Evolutionary conservation across 37 sponge, comb jelly and placozoan genomes (phyloP).

Genomic region (Crambe crambe): DNA sequence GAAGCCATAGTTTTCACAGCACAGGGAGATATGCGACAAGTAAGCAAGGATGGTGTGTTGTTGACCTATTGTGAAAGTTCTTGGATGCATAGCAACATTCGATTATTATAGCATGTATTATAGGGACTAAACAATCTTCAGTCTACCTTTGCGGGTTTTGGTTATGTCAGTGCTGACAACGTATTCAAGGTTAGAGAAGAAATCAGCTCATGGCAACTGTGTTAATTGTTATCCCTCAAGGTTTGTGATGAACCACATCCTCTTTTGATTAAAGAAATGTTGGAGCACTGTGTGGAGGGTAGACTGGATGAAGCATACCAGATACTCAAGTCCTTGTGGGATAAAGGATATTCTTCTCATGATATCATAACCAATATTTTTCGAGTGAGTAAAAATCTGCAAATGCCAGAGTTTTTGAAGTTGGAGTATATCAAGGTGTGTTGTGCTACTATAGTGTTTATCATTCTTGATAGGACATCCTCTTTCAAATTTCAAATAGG

Average conservation of each 20-base stretch:
- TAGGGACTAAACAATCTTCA: constrained; percentile 66
- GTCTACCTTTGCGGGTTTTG: constrained; percentile 91
- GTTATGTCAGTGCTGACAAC: constrained; percentile 90
- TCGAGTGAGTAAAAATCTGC: constrained; percentile 89
- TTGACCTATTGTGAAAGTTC: too few species aligned
- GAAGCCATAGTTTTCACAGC: constrained; percentile 98
- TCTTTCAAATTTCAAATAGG: constrained; percentile 56
- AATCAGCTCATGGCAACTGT: not conserved
- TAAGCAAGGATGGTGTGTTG: constrained; percentile 33
- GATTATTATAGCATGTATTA: not conserved
- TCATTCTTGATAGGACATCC: not conserved
- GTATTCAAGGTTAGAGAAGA: constrained; percentile 90
- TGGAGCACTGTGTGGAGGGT: constrained; percentile 69
- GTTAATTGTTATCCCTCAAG: constrained; percentile 12
- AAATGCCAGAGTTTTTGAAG: constrained; percentile 96
- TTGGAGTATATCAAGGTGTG: constrained; percentile 91
- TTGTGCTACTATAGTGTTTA: not conserved
- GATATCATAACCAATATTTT: constrained; percentile 96
- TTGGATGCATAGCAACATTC: not conserved
- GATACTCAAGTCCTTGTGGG: constrained; percentile 90
- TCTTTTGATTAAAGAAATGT: constrained; percentile 94
- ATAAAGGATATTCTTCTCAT: constrained; percentile 94
- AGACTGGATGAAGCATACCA: constrained; percentile 85
- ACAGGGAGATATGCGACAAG: constrained; percentile 99
- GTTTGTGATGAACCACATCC: constrained; percentile 99